These are phyloP conservation scores for Drosophila maculinotata DNA, from an alignment of 2,888 invertebrate species.

Conservation along the genomic window DNA sequence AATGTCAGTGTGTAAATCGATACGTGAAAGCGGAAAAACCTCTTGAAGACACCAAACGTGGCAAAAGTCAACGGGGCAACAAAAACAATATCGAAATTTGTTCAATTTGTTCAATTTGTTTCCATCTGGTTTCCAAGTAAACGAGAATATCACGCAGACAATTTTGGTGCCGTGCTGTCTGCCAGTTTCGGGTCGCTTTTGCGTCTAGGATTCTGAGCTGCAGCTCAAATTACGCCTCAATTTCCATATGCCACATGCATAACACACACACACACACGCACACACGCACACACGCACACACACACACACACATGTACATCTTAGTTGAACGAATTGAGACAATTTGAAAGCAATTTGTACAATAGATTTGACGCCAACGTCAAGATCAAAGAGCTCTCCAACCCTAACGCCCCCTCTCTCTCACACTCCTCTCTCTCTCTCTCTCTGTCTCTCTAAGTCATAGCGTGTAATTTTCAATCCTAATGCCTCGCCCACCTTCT, in stretches of 20 bases:
- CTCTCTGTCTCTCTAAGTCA: too few relatives aligned
- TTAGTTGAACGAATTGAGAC: conserved; percentile 58
- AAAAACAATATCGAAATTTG: conserved; percentile 36
- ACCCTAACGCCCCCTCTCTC: too few relatives aligned
- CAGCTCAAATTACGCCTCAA: conserved; percentile 46
- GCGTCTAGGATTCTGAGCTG: conserved; percentile 11
- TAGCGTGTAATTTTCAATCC: conserved; percentile 38
- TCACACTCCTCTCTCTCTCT: too few relatives aligned
- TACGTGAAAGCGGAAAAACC: conserved; percentile 75
- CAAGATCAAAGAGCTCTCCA: conserved; percentile 50
- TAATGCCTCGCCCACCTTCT: conserved; percentile 32
- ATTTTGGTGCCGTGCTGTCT: conserved; percentile 74
- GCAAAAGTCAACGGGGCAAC: conserved; percentile 47
- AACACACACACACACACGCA: background rate
- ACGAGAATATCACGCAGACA: conserved; percentile 34
- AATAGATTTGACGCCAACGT: conserved; percentile 33
- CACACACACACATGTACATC: background rate
- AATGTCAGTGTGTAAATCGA: conserved; percentile 67
- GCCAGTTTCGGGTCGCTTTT: conserved; percentile 27
- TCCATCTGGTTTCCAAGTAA: conserved; percentile 80
- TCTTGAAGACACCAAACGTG: conserved; percentile 56
- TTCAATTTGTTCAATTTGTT: conserved; percentile 21
- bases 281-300: background rate
- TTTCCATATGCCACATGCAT: conserved; percentile 23
- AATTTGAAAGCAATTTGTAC: conserved; percentile 60